Conservation (phyloP, 2,113 vertebrate species). For the Numida meleagris region DNA sequence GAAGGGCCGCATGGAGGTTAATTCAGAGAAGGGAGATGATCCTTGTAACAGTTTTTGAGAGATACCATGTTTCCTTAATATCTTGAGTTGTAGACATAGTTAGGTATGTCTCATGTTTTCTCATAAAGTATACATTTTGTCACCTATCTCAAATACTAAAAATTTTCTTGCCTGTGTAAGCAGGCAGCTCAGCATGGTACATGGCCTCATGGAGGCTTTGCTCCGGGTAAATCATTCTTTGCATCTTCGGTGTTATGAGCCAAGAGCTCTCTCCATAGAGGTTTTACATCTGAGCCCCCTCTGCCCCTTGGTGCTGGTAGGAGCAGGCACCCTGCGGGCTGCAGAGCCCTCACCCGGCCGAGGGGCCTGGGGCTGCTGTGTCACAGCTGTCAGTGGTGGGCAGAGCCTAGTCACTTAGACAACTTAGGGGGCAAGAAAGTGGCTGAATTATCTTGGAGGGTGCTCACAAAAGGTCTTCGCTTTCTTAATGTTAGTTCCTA, state of each 20-base stretch:
- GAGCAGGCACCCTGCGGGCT: background rate
- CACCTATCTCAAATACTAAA: background rate
- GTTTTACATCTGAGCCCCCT: background rate
- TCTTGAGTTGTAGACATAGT: background rate
- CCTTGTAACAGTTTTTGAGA: background rate
- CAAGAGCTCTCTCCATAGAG: rapidly evolving
- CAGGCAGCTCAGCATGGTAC: background rate
- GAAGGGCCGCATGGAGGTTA: background rate
- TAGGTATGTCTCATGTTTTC: background rate
- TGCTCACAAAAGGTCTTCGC: background rate
- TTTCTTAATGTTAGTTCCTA: background rate
- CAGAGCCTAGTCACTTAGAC: background rate
- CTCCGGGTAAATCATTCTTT: background rate
- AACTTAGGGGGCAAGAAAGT: background rate
- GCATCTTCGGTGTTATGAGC: background rate
- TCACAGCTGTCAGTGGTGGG: rapidly evolving
- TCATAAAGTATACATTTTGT: background rate
- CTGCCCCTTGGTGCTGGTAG: background rate
- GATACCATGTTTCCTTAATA: background rate
- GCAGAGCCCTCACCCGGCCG: too few species aligned
- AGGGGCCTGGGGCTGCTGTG: background rate
- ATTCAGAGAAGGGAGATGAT: background rate
- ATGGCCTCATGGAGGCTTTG: background rate
- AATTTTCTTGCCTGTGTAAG: background rate
- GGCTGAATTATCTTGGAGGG: background rate